A percentile compares a stretch with the other conserved stretches of the same genome.
Conservation (phyloP, 1,140 invertebrate genomes). For the Microplitis mediator region DNA sequence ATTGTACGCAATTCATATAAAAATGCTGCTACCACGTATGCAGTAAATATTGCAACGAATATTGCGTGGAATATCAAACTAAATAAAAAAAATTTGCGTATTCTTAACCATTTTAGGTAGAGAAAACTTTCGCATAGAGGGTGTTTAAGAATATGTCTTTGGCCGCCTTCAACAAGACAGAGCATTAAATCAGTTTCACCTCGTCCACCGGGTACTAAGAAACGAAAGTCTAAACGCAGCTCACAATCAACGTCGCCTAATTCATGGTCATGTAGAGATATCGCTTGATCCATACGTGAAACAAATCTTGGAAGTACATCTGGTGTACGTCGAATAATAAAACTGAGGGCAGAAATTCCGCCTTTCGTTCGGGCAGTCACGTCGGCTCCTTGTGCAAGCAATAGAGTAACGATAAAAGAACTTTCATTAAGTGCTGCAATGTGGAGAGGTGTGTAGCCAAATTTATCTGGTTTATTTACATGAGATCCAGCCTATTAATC, state of each 20-base stretch:
- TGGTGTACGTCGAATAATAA: conserved; percentile 80
- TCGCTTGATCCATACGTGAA: conserved; percentile 75
- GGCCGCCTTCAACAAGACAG: conserved; percentile 78
- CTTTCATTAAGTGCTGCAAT: conserved; percentile 85
- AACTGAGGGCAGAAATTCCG: conserved; percentile 77
- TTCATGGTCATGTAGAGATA: conserved; percentile 80
- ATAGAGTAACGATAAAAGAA: conserved; percentile 74
- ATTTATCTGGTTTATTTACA: conserved; percentile 78
- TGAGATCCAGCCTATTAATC: conserved; percentile 70
- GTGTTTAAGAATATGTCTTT: conserved; percentile 77
- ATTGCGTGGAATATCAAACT: conserved; percentile 79
- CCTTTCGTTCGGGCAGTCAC: conserved; percentile 81
- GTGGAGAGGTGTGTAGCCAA: conserved; percentile 81
- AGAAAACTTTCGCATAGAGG: conserved; percentile 82
- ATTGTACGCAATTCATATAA: conserved; percentile 61
- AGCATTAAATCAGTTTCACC: conserved; percentile 76
- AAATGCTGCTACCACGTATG: conserved; percentile 68
- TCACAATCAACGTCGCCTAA: conserved; percentile 83
- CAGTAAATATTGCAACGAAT: conserved; percentile 75
- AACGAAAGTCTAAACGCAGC: conserved; percentile 76
- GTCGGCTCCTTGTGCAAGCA: conserved; percentile 80
- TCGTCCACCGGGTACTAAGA: conserved; percentile 68
- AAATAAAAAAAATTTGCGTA: conserved; percentile 82
- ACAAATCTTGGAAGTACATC: conserved; percentile 77
- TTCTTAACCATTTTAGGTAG: conserved; percentile 80